Percentiles rank a stretch among this genome's conserved stretches.
These are phyloP conservation scores for Chamaea fasciata DNA, from an alignment of 2,113 vertebrate genomes.

Conservation along the genomic window DNA sequence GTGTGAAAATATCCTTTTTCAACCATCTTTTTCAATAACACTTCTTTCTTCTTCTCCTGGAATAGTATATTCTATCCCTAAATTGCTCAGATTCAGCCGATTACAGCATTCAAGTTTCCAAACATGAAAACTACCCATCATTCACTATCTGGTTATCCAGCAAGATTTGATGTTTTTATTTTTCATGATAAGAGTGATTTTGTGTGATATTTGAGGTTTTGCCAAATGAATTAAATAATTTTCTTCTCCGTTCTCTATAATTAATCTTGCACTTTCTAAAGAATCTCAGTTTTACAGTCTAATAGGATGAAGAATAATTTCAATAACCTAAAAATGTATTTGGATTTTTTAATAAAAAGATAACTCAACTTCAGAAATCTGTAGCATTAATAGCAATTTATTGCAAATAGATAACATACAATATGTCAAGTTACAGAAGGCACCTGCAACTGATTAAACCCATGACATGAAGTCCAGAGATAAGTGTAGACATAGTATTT, in stretches of 20 bases:
- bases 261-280: neutral
- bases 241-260: neutral
- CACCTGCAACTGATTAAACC: neutral
- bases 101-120: neutral
- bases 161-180: neutral
- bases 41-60: neutral
- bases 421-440: neutral
- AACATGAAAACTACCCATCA: neutral
- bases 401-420: neutral
- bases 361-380: neutral
- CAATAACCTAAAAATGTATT: neutral
- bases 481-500: accelerated
- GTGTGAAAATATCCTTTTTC: neutral
- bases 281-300: neutral
- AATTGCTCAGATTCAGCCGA: neutral
- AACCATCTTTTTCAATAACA: neutral
- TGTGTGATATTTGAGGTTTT: neutral
- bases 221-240: neutral
- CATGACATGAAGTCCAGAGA: neutral
- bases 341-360: neutral
- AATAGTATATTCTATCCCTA: neutral
- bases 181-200: neutral
- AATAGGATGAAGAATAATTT: neutral
- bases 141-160: neutral
- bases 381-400: neutral